Evolutionary conservation across 2,888 invertebrate species (phyloP).

Genomic region (Oxyteleia sp.): DNA sequence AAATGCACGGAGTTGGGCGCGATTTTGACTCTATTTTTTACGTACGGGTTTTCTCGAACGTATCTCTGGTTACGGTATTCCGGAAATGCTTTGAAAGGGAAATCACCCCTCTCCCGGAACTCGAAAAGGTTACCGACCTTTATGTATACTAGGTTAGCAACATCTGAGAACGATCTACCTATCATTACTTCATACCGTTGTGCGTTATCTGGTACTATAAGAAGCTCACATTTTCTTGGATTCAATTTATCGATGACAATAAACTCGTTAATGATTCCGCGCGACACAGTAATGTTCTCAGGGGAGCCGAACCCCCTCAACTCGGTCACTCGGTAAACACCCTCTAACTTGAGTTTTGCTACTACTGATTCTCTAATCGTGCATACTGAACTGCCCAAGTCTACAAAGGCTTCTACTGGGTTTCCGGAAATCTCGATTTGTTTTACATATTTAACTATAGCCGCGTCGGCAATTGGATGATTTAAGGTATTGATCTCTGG

Average conservation of each 20-base stretch:
- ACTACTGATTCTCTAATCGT: too few relatives aligned
- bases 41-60: not conserved
- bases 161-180: slow-evolving; percentile 6
- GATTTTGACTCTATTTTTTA: not conserved
- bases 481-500: too few relatives aligned
- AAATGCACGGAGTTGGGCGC: not conserved
- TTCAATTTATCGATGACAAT: slow-evolving; percentile 1
- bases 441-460: too few relatives aligned
- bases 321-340: too few relatives aligned
- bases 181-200: slow-evolving; percentile 14
- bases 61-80: not conserved
- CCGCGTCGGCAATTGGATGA: too few relatives aligned
- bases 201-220: slow-evolving; percentile 9
- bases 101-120: not conserved
- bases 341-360: too few relatives aligned
- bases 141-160: not conserved
- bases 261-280: too few relatives aligned
- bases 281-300: too few relatives aligned
- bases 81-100: not conserved
- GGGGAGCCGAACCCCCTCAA: too few relatives aligned
- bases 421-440: too few relatives aligned
- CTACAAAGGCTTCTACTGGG: too few relatives aligned
- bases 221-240: not conserved
- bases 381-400: too few relatives aligned
- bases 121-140: not conserved